Percentiles rank a stretch among this genome's conserved stretches.
phyloP scores from a whole-genome alignment of 2,797 vertebrate species.

The Argya squamiceps region DNA sequence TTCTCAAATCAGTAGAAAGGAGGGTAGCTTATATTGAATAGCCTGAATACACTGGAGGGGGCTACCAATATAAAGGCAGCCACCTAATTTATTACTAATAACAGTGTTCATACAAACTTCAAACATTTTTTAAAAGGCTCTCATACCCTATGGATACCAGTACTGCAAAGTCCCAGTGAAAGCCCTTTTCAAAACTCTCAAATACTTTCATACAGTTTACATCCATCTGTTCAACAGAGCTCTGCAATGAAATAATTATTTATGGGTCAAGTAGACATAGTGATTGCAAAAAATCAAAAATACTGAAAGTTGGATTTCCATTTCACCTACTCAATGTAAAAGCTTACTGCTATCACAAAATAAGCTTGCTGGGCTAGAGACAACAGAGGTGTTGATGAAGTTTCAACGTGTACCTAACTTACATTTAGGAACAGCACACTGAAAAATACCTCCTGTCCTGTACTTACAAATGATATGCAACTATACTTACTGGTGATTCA shows the following conservation, averaged over 20 bases:
- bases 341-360: not conserved
- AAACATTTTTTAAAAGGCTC: not conserved
- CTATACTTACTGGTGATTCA: constrained; percentile 89
- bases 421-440: not conserved
- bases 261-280: not conserved
- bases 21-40: not conserved
- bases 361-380: not conserved
- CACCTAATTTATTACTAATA: not conserved
- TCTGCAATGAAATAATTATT: not conserved
- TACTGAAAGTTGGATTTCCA: not conserved
- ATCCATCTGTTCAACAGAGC: not conserved
- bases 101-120: not conserved
- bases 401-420: not conserved
- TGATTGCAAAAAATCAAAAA: not conserved
- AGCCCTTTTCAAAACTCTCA: not conserved
- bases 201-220: not conserved
- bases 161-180: not conserved
- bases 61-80: not conserved
- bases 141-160: not conserved
- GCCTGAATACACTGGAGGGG: not conserved
- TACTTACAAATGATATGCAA: not conserved
- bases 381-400: not conserved
- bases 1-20: not conserved
- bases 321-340: not conserved
- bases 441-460: not conserved